These are phyloP conservation scores for Lutjanus campechanus DNA, from an alignment of 2,797 vertebrate species.

Conservation along the genomic window DNA sequence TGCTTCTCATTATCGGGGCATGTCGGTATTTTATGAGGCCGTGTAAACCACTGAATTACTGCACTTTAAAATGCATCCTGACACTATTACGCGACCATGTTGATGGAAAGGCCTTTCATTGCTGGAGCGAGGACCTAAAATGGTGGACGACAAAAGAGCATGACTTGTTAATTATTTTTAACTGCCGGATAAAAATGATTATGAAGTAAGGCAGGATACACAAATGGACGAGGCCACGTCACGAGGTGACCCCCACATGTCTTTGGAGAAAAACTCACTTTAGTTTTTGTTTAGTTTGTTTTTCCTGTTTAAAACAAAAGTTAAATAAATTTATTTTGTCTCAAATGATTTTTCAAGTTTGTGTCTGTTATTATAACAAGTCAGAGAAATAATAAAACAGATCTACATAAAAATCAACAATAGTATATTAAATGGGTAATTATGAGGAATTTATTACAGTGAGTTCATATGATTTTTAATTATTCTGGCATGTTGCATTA, in stretches of 20 bases:
- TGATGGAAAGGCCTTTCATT: conserved; percentile 85
- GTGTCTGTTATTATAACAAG: not conserved
- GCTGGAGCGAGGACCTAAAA: conserved; percentile 80
- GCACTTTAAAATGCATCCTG: conserved; percentile 88
- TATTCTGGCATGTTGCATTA: conserved; percentile 42
- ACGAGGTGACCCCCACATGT: conserved; percentile 63
- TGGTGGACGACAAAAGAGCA: conserved; percentile 85
- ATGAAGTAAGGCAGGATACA: conserved; percentile 85
- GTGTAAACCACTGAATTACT: conserved; percentile 89
- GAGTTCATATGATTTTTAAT: conserved; percentile 24
- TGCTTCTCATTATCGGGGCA: conserved; percentile 85
- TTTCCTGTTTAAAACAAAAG: conserved; percentile 28
- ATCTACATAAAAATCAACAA: conserved; percentile 15
- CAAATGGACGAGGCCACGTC: conserved; percentile 74
- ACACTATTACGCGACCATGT: conserved; percentile 85
- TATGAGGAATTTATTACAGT: conserved; percentile 28
- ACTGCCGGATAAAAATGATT: conserved; percentile 87
- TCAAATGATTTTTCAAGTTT: conserved; percentile 1
- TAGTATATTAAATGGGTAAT: conserved; percentile 18
- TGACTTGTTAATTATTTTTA: conserved; percentile 90
- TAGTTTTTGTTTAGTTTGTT: conserved; percentile 27
- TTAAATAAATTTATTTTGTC: conserved; percentile 10
- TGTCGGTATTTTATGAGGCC: conserved; percentile 88
- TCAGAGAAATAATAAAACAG: not conserved
- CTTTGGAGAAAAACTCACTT: conserved; percentile 57